phyloP scores from a whole-genome alignment of 2,888 invertebrate species.

The Melieria omissa region DNA sequence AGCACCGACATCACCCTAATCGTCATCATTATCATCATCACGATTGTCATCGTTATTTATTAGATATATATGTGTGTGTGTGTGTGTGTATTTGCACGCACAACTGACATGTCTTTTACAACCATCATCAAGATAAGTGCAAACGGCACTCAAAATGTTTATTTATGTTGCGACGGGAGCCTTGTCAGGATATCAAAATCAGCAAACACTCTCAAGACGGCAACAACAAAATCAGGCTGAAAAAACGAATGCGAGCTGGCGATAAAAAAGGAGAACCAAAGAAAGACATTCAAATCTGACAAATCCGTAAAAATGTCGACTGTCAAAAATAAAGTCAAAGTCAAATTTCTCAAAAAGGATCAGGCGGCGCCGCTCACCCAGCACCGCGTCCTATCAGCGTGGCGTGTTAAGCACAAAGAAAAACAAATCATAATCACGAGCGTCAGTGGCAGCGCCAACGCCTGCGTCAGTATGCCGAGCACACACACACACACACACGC shows the following conservation, averaged over 20 bases:
- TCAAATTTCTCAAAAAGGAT: slow-evolving; percentile 47
- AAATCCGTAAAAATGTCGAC: slow-evolving; percentile 60
- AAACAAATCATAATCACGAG: slow-evolving; percentile 41
- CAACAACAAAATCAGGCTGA: not conserved
- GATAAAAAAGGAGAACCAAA: not conserved
- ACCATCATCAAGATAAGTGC: slow-evolving; percentile 54
- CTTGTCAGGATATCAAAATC: slow-evolving; percentile 24
- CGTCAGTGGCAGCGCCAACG: not conserved
- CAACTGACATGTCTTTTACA: slow-evolving; percentile 18
- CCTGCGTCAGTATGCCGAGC: not conserved
- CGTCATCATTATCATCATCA: slow-evolving; percentile 12
- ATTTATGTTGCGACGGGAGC: slow-evolving; percentile 36
- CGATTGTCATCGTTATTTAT: slow-evolving; percentile 30
- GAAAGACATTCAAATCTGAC: slow-evolving; percentile 45
- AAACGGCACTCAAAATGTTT: slow-evolving; percentile 47
- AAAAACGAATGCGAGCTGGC: not conserved
- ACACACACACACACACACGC: not conserved
- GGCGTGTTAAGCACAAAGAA: slow-evolving; percentile 34
- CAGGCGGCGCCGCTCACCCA: slow-evolving; percentile 7
- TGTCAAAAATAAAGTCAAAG: slow-evolving; percentile 51
- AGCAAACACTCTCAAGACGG: slow-evolving; percentile 17
- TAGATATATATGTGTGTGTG: slow-evolving; percentile 5
- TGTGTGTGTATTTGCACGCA: no score
- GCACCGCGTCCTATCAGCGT: slow-evolving; percentile 20
- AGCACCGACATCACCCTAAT: slow-evolving; percentile 8